Percentiles rank a stretch among this genome's conserved stretches.
Conservation (phyloP, 1,140 invertebrate species). For the Drosophila navojoa region DNA sequence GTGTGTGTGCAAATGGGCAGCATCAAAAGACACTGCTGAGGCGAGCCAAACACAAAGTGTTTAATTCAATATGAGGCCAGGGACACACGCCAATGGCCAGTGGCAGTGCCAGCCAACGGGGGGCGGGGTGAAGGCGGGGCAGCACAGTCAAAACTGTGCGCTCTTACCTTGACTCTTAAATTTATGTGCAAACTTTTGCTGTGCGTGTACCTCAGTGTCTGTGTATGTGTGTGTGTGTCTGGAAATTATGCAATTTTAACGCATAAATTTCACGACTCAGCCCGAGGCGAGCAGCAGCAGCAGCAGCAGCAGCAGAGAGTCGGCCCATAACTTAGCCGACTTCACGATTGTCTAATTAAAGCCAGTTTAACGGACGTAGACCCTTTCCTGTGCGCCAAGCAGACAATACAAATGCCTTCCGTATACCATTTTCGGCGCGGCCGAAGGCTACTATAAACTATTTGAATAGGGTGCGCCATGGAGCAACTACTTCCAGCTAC, state of each 20-base stretch:
- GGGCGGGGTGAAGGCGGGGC: no score
- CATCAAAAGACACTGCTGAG: constrained; percentile 43
- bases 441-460: constrained; percentile 12
- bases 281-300: constrained; percentile 40
- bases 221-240: constrained; percentile 33
- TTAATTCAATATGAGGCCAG: constrained; percentile 67
- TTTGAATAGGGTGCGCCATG: constrained; percentile 26
- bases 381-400: constrained; percentile 45
- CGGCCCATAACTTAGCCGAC: constrained; percentile 50
- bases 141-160: constrained; percentile 61
- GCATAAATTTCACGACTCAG: constrained; percentile 75
- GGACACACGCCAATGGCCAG: constrained; percentile 12
- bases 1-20: constrained; percentile 25
- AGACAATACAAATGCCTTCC: constrained; percentile 37
- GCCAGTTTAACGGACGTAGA: constrained; percentile 59
- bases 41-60: constrained; percentile 60
- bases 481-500: not conserved
- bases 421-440: not conserved
- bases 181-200: constrained; percentile 74
- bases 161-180: constrained; percentile 77
- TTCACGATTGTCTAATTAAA: constrained; percentile 77
- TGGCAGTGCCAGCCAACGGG: constrained; percentile 14
- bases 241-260: constrained; percentile 79
- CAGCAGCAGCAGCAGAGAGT: constrained; percentile 6
- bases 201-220: constrained; percentile 12